A percentile compares a stretch with the other conserved stretches of the same genome.
Evolutionary conservation across 2,888 invertebrate genomes (phyloP).

Genomic region (Creontiades dilutus): DNA sequence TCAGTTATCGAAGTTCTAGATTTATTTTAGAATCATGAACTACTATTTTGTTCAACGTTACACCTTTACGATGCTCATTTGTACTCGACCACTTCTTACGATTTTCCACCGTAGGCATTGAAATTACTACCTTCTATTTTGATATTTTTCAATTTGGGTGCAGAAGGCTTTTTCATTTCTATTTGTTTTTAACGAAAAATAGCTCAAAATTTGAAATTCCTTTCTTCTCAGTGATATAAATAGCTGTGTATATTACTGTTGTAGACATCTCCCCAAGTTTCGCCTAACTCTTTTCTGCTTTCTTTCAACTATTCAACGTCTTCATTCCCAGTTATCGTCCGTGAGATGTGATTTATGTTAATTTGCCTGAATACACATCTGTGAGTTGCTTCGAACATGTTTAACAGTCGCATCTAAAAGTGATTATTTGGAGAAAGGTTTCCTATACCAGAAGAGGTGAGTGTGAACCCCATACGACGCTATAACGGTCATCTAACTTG

Average conservation of each 20-base stretch:
- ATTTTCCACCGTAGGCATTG: no score
- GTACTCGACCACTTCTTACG: no score
- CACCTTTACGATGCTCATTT: no score
- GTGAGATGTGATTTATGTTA: background rate
- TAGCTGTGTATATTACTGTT: background rate
- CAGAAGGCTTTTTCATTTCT: background rate
- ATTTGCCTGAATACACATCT: background rate
- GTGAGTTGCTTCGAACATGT: background rate
- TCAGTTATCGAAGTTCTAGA: no score
- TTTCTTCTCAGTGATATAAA: background rate
- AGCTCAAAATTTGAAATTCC: background rate
- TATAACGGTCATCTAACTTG: slow-evolving; percentile 29
- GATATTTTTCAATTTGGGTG: background rate
- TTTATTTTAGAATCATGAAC: no score
- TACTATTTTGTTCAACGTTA: no score
- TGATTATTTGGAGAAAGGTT: background rate
- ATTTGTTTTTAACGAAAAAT: background rate
- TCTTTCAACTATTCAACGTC: background rate
- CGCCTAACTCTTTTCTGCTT: slow-evolving; percentile 21
- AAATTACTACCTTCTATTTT: no score
- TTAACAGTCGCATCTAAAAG: background rate
- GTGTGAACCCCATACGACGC: slow-evolving; percentile 20
- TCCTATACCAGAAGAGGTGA: slow-evolving; percentile 1
- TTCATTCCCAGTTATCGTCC: background rate
- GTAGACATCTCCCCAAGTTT: background rate